These are phyloP conservation scores for Bagarius yarrelli DNA, from an alignment of 2,113 vertebrate genomes.

Conservation along the genomic window DNA sequence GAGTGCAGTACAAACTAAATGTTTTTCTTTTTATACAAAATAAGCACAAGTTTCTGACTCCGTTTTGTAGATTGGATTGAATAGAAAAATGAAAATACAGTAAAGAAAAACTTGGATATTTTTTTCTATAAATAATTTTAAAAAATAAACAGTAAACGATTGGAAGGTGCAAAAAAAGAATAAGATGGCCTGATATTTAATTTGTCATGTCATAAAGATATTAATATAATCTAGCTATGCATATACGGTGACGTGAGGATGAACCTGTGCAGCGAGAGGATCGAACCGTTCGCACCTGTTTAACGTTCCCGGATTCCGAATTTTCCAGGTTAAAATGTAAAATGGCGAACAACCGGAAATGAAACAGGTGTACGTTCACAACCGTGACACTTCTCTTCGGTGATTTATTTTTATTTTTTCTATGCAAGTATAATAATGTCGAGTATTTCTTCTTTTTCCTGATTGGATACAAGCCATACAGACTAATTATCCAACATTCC, in stretches of 20 bases:
- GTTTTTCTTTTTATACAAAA: not conserved
- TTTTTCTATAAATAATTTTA: too few species aligned
- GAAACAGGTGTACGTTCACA: slow-evolving; percentile 65
- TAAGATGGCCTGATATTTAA: not conserved
- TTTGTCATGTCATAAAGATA: not conserved
- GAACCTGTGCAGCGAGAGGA: not conserved
- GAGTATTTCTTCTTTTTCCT: not conserved
- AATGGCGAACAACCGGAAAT: slow-evolving; percentile 68
- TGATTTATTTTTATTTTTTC: not conserved
- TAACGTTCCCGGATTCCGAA: slow-evolving; percentile 2
- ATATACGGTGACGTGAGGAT: not conserved
- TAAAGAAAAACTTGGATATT: not conserved
- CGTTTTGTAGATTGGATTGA: not conserved
- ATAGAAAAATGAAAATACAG: not conserved
- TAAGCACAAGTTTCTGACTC: not conserved
- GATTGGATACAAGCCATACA: not conserved
- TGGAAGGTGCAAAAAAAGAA: not conserved
- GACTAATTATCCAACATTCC: not conserved
- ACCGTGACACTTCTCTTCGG: slow-evolving; percentile 1
- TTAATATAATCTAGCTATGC: not conserved
- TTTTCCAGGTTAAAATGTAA: slow-evolving; percentile 60
- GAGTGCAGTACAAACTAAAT: not conserved
- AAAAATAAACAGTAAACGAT: not conserved
- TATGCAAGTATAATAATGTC: not conserved
- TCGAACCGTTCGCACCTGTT: slow-evolving; percentile 1